Conservation (phyloP, 2,113 vertebrate genomes). For the Actenoides hombroni region DNA sequence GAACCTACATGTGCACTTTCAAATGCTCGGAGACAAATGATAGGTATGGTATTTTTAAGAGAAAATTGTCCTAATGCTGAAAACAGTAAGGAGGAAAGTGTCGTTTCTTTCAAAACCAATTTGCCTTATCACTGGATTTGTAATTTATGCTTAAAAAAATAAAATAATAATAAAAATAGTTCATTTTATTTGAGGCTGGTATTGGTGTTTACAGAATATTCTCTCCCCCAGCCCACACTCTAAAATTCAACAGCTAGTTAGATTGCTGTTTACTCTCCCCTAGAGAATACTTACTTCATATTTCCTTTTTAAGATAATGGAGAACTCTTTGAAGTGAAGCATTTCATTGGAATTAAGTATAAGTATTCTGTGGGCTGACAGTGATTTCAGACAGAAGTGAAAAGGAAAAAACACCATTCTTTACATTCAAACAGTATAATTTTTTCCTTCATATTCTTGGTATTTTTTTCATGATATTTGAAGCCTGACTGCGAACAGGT, state of each 20-base stretch:
- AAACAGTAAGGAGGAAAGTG: neutral
- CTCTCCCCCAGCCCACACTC: neutral
- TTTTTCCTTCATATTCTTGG: neutral
- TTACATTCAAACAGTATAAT: neutral
- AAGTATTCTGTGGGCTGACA: neutral
- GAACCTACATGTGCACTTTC: neutral
- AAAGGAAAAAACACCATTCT: neutral
- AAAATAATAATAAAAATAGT: neutral
- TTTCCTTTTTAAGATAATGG: conserved; percentile 29
- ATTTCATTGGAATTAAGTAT: neutral
- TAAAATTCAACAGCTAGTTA: neutral
- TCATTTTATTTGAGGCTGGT: neutral
- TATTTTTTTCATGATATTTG: neutral
- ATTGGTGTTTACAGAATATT: neutral
- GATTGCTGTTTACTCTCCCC: neutral
- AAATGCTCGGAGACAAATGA: neutral
- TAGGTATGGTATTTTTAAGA: neutral
- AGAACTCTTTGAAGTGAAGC: neutral
- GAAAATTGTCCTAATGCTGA: neutral
- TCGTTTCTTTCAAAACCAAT: neutral
- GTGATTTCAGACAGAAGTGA: neutral
- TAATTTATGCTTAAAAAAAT: neutral
- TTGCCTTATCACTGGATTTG: neutral
- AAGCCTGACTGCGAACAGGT: neutral
- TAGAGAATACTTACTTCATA: neutral